Evolutionary conservation across 2,888 invertebrate genomes (phyloP).

Genomic region (Netelia inedita): DNA sequence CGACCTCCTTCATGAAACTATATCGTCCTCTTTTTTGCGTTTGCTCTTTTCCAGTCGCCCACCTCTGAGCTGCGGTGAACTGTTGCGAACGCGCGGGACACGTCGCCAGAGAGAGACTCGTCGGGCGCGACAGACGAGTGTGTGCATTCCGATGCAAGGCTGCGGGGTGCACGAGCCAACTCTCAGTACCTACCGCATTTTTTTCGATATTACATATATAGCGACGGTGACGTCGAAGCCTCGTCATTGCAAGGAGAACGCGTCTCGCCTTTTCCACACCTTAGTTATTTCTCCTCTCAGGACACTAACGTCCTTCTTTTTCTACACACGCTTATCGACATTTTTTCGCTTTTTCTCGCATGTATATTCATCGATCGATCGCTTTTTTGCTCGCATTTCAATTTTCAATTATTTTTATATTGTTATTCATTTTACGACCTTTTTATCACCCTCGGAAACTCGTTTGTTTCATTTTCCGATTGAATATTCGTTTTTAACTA

Average conservation of each 20-base stretch:
- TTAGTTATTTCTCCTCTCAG: background rate
- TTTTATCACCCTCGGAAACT: no score
- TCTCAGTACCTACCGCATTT: background rate
- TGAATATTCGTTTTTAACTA: no score
- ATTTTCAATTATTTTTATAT: no score
- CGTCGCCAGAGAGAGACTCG: conserved; percentile 62
- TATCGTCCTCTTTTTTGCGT: background rate
- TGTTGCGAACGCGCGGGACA: conserved; percentile 52
- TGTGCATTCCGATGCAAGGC: conserved; percentile 50
- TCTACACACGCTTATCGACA: background rate
- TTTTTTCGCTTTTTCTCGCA: background rate
- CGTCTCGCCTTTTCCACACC: background rate
- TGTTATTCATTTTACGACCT: no score
- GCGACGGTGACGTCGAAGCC: background rate
- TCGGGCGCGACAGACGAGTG: conserved; percentile 36
- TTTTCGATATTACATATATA: background rate
- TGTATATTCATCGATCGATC: background rate
- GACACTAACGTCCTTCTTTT: background rate
- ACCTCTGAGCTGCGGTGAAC: conserved; percentile 51
- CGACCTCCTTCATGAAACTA: background rate
- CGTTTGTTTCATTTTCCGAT: no score
- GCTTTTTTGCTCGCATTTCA: no score
- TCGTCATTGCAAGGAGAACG: background rate
- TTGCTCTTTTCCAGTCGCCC: conserved; percentile 51
- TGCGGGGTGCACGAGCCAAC: conserved; percentile 42